Base-by-base conservation (phyloP, 2,888 invertebrate genomes). In the Cheilosia grossa region DNA sequence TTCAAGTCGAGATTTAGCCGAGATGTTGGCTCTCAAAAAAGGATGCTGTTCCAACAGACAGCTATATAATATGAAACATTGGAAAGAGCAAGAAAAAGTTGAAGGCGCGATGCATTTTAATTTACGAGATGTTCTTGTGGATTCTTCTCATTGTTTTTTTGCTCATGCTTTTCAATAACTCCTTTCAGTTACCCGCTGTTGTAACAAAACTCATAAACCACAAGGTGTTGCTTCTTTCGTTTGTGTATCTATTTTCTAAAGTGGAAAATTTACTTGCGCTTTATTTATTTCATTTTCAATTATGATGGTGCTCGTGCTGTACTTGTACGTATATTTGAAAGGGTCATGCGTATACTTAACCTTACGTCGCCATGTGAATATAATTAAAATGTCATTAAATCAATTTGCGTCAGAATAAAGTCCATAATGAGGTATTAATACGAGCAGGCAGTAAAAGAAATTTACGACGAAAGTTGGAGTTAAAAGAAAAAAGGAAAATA, bases 91-190 rank as follows among this genome's bases (percentile, higher is more conserved):
- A 61, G 53, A 56, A 42, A 17, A 19, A 49, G 21, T 44, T 64
- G 42, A 83, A 81, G 86, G 77, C 77, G 85, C 85, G 81, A 86
- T 81, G 86, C 78, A 86, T 86, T 86, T 86, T 86, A 82, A 86
- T 86, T 86, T 82, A 86, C 86, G 86, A 86, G 82, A 78, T 82
- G 86, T 78, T 82, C 69, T 75, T 80, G 58, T 63, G 74, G 54
- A 51, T 56, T 30, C 42, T 77, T 51, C 56, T 51, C n/a, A 56
- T 27, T 73, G 21, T 40, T 33, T 47, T 56, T 49, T 58, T 58
- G 33, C 54, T 33, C 19, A 17, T 53, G 27, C 54, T 59, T 49
- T 64, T 63, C 74, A 80, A 83, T 80, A 80, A 64, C 49, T 70
- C 70, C 70, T 63, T 78, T 47, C 54, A 78, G 70, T 53, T 69